Conservation (phyloP, 2,888 invertebrate species). For the Pristionchus maxplancki region DNA sequence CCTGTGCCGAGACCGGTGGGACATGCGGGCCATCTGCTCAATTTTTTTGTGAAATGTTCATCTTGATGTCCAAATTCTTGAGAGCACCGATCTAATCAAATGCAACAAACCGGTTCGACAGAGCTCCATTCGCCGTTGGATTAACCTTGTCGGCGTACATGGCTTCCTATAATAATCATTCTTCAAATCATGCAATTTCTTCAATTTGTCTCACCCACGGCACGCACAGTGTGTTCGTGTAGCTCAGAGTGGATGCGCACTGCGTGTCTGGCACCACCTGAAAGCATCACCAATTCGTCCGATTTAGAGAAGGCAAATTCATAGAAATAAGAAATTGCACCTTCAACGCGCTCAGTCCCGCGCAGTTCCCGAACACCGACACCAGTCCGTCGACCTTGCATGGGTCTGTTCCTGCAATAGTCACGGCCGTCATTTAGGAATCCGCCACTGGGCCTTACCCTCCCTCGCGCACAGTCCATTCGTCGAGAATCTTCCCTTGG, state of each 20-base stretch:
- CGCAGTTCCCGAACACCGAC: conserved; percentile 17
- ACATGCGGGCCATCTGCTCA: no score
- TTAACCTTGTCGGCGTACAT: background rate
- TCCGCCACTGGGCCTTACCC: no score
- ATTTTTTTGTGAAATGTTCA: no score
- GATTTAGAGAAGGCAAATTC: no score
- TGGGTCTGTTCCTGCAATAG: background rate
- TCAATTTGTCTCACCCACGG: conserved; percentile 12
- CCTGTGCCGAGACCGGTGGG: no score
- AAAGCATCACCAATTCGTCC: background rate
- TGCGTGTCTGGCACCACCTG: background rate
- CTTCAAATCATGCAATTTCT: background rate
- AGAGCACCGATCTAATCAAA: no score
- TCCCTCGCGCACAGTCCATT: conserved; percentile 9
- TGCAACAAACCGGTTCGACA: no score
- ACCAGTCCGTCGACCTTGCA: background rate
- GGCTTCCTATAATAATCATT: background rate
- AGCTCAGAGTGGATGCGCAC: background rate
- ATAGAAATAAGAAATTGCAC: background rate
- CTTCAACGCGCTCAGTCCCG: background rate
- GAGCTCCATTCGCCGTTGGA: background rate
- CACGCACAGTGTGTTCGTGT: background rate
- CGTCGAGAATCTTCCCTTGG: background rate
- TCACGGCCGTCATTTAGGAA: no score
- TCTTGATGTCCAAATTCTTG: no score